Percentiles rank a stretch among this genome's conserved stretches.
Conservation (phyloP, 2,113 vertebrate genomes). For the Plecturocebus donacophilus region DNA sequence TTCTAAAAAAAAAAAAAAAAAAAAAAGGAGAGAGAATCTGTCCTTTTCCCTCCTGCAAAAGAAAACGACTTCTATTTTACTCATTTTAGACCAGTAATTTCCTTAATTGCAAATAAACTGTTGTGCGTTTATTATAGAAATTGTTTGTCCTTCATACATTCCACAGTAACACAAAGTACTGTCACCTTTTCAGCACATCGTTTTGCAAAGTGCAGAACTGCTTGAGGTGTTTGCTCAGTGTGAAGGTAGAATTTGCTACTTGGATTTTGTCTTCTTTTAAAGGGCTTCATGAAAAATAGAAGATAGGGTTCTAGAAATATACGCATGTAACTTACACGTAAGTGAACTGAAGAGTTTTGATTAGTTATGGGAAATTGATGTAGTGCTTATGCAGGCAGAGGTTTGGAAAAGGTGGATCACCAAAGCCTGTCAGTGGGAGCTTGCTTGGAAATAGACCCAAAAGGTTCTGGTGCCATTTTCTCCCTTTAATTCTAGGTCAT, state of each 20-base stretch:
- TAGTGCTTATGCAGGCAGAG: not conserved
- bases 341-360: not conserved
- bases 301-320: slow-evolving; percentile 4
- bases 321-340: slow-evolving; percentile 7
- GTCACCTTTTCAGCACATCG: slow-evolving; percentile 29
- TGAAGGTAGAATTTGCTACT: slow-evolving; percentile 32
- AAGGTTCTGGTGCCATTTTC: not conserved
- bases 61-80: slow-evolving; percentile 3
- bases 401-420: not conserved
- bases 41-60: not conserved
- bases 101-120: slow-evolving; percentile 38
- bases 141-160: not conserved
- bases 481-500: not conserved
- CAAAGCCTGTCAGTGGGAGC: not conserved
- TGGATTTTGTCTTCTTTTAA: slow-evolving; percentile 57
- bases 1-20: too few species aligned
- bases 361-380: slow-evolving; percentile 13
- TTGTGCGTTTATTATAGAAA: slow-evolving; percentile 58
- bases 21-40: not conserved
- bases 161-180: slow-evolving; percentile 47
- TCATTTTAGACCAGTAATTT: slow-evolving; percentile 30
- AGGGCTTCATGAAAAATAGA: slow-evolving; percentile 40
- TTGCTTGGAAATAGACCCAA: not conserved
- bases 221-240: slow-evolving; percentile 31
- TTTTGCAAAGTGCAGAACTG: slow-evolving; percentile 54